Base-by-base conservation (phyloP, 2,113 vertebrate genomes). In the Oreochromis tanganicae region DNA sequence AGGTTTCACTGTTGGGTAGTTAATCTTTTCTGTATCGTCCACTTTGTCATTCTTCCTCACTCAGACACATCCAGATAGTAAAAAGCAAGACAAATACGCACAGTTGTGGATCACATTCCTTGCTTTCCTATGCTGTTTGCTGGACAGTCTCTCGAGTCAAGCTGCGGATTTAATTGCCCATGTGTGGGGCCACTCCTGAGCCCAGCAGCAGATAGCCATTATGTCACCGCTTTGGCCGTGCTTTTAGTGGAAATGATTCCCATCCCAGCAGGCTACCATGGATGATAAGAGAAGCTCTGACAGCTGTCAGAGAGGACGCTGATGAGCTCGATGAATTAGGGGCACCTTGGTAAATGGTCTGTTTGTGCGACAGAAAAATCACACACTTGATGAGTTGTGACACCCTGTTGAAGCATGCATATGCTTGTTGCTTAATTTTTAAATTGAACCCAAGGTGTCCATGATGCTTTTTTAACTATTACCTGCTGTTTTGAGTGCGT, bases 301-400 rank as follows among this genome's bases (percentile, higher is more conserved):
- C 87, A 63, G 86, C 81, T 90, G 83, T 90, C 83, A 85, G 87
- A 87, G 61, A 82, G 85, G 85, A 89, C 1, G 12, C 73, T 89
- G 86, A 86, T 89, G 83, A 89, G 91, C 90, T 89, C 84, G 36
- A 85, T 91, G 89, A 93, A 90, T 89, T 81, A 83, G 86, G 89
- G 93, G 93, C 92, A 95, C 94, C 93, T 93, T 91, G 91, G 78
- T 82, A 81, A 68, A 5, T 78, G 32, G 29, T 92, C 82, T 90
- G 91, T 89, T 93, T 89, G 83, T 85, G 86, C 81, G 50, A 38
- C 80, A 52, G 84, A 78, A 89, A 82, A 75, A 88, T 87, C 73
- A 38, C 59, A 85, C 75, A 16, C 63, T 78, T 79, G 71, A 89
- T 88, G 83, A 88, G 57, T 46, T 81, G 78, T 88, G 90, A 79